Base-by-base conservation (phyloP, 2,797 vertebrate species). In the Clarias fuscus region DNA sequence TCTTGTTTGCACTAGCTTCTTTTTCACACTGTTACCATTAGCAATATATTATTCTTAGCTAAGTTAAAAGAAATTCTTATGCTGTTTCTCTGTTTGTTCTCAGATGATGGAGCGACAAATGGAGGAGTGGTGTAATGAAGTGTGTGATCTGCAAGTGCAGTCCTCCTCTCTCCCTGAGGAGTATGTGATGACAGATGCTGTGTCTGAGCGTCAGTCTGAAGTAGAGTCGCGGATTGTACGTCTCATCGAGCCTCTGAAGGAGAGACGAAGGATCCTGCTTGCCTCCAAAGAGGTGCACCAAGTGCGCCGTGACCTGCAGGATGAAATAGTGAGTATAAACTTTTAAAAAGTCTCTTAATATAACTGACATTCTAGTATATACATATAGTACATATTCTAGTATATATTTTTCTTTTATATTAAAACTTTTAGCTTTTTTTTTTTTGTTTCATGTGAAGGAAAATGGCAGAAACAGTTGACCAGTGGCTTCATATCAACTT, bases 221-320 rank as follows among this genome's bases (percentile, higher is more conserved):
- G 97, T 98, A 83, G 97, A 98, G 77, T 95, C 96, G 1, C 94
- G 97, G 85, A 96, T 98, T 77, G 96, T 97, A 61, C 96, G 97
- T 64, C 94, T 99, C 82, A 97, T 98, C 1, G 97, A 99, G 91
- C 97, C 97, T 0, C 91, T 99, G 88, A 97, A 98, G 92, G 97
- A 98, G 91, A 94, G 97, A 8, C 94, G 97, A 30, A 94, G 97
- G 43, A 93, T 99, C 90, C 94, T 99, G 58, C 91, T 99, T 88
- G 97, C 97, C 0, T 96, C 97, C 18, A 99, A 98, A 89, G 98
- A 99, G 88, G 94, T 98, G 37, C 97, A 98, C 58, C 98, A 98
- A 92, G 96, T 98, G 37, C 95, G 95, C 67, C 96, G 97, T 30
- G 97, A 98, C 94, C 94, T 99, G 89, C 97, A 99, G 89, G 97